phyloP scores from a whole-genome alignment of 2,113 vertebrate genomes.

The Orientallactaga bullata region DNA sequence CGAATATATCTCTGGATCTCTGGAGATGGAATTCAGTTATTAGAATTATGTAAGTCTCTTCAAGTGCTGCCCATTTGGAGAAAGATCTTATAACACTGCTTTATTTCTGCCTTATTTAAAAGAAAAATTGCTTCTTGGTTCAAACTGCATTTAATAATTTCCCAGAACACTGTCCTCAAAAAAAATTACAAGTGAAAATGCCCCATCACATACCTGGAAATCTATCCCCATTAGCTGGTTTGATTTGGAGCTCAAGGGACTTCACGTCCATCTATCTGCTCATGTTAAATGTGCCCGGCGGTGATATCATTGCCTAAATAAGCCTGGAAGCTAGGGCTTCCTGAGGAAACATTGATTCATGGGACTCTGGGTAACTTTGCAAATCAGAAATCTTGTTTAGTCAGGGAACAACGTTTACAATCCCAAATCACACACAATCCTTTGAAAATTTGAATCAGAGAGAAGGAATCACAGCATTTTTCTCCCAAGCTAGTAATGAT shows the following conservation, averaged over 20 bases:
- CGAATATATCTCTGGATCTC: neutral
- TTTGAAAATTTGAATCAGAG: conserved; percentile 2
- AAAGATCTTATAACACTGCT: neutral
- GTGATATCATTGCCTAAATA: neutral
- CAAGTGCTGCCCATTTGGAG: neutral
- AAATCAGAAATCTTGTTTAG: neutral
- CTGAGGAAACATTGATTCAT: neutral
- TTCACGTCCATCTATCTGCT: neutral
- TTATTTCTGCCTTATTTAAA: conserved; percentile 44
- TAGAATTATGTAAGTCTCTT: neutral
- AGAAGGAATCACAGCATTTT: neutral
- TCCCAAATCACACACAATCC: neutral
- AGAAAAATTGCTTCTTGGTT: conserved; percentile 18
- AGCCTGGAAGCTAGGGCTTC: neutral
- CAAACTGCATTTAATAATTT: neutral
- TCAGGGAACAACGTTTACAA: neutral
- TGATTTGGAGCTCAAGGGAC: neutral
- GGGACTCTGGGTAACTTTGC: neutral
- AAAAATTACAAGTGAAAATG: conserved; percentile 22
- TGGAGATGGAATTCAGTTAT: neutral
- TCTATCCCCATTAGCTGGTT: neutral
- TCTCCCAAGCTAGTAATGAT: neutral
- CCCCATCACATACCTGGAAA: neutral
- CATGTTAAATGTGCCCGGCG: neutral
- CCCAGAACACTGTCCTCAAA: conserved; percentile 12